Evolutionary conservation across 1,140 invertebrate species (phyloP).

Genomic region (Tyrophagus putrescentiae): DNA sequence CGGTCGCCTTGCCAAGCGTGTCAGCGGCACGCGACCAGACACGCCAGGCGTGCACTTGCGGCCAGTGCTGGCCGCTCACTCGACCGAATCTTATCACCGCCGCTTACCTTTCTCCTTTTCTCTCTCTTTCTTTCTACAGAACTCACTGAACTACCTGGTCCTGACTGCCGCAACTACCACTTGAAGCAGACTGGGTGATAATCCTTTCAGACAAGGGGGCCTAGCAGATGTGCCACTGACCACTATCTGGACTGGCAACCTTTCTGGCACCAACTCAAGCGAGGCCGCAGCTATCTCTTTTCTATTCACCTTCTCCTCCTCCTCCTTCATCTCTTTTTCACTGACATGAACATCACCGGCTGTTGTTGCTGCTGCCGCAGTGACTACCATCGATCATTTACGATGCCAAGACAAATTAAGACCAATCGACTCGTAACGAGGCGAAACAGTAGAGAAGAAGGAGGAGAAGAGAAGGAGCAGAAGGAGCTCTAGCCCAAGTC

Average conservation of each 20-base stretch:
- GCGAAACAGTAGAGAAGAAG: too few species aligned
- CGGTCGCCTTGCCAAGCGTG: background rate
- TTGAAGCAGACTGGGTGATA: background rate
- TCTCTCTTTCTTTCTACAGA: background rate
- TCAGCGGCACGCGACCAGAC: slow-evolving; percentile 11
- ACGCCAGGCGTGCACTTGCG: slow-evolving; percentile 4
- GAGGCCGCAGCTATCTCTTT: background rate
- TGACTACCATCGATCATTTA: too few species aligned
- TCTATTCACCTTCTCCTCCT: background rate
- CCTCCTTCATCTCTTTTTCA: background rate
- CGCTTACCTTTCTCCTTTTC: background rate
- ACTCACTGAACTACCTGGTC: background rate
- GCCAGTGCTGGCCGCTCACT: background rate
- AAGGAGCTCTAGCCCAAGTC: too few species aligned
- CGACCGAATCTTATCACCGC: background rate
- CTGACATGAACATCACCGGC: too few species aligned
- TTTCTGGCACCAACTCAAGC: background rate
- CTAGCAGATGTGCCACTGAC: too few species aligned
- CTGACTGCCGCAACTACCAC: too few species aligned
- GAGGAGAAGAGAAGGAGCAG: too few species aligned
- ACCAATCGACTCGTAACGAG: slow-evolving; percentile 13
- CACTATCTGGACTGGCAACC: too few species aligned
- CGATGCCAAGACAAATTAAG: background rate
- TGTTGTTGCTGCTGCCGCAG: too few species aligned
- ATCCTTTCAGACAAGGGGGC: background rate